Evolutionary conservation across 2,113 vertebrate species (phyloP).

Genomic region (Mus pahari): DNA sequence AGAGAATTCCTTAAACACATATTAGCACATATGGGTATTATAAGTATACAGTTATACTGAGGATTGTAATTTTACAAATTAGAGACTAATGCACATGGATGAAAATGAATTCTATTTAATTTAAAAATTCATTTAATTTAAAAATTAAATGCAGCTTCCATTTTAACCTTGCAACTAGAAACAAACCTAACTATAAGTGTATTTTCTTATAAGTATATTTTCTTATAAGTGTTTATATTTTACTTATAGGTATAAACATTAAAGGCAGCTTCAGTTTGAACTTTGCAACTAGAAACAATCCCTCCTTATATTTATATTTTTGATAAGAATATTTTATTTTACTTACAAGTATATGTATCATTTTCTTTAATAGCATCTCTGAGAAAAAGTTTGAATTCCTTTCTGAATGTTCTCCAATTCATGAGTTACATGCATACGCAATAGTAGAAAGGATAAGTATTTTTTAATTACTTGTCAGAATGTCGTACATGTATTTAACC

Average conservation of each 20-base stretch:
- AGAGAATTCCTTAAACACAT: background rate
- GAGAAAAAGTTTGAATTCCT: background rate
- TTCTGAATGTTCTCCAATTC: background rate
- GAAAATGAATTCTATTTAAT: too few relatives aligned
- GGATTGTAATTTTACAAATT: slow-evolving; percentile 19
- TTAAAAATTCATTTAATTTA: background rate
- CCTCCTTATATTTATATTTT: too few relatives aligned
- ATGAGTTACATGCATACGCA: background rate
- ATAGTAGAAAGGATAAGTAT: background rate
- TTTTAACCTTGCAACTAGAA: background rate
- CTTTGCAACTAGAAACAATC: too few relatives aligned
- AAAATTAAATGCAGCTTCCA: background rate
- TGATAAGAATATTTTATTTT: too few relatives aligned
- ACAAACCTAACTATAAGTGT: background rate
- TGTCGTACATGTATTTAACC: background rate
- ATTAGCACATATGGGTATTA: background rate
- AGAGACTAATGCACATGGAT: background rate
- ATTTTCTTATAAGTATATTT: background rate
- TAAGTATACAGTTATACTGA: background rate
- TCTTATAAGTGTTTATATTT: background rate
- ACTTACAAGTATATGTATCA: too few relatives aligned
- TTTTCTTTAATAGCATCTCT: background rate
- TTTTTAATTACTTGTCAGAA: background rate
- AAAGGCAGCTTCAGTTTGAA: too few relatives aligned
- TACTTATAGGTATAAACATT: too few relatives aligned